Base-by-base conservation (phyloP, 2,113 vertebrate genomes). In the Dicrurus megarhynchus region DNA sequence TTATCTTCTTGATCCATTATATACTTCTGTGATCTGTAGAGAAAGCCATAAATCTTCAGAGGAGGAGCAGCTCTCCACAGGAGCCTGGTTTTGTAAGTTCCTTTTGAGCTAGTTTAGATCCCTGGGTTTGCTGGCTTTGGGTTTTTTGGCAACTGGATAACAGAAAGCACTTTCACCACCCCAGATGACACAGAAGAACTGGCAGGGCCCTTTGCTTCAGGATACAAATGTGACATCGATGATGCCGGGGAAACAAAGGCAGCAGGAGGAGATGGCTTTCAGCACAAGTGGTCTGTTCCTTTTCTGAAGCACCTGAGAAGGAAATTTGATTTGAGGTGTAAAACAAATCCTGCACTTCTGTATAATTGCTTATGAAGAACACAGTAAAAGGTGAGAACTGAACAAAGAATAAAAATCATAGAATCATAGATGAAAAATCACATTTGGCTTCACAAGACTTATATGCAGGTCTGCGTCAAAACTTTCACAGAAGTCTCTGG, bases 211-310 rank as follows among this genome's bases (percentile, higher is more conserved):
- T 85, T 90, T 39, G 35, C 30, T 60, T 83, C 33, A 17, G 63
- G 37, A 26, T 30, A 5, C 9, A 64, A 79, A 37, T 7, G 16
- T 60, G 42, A n/a, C 10, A 0, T n/a, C 0, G 0, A 32, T 7
- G 1, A 41, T 68, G 69, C 61, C 39, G 49, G 22, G 35, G 41
- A 71, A 83, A 22, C 42, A 76, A 60, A 83, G 49, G 53, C 44
- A 73, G 70, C 27, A 63, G 28, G 17, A 87, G 16, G 11, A 64
- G 39, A 47, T 1, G 1, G 69, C 37, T 76, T 73, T 10, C 44
- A 63, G 22, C n/a, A 76, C 0, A 3, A 50, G 19, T n/a, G 17
- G 24, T 60, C 67, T 50, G 27, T 23, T 47, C 2, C 2, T 84
- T 71, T 73, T 57, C 83, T 83, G 57, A 85, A 61, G 46, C 50